Evolutionary conservation across 2,888 invertebrate species (phyloP), one percentile per base, ranked within the genome.

Genomic region (Mythimna loreyi): DNA sequence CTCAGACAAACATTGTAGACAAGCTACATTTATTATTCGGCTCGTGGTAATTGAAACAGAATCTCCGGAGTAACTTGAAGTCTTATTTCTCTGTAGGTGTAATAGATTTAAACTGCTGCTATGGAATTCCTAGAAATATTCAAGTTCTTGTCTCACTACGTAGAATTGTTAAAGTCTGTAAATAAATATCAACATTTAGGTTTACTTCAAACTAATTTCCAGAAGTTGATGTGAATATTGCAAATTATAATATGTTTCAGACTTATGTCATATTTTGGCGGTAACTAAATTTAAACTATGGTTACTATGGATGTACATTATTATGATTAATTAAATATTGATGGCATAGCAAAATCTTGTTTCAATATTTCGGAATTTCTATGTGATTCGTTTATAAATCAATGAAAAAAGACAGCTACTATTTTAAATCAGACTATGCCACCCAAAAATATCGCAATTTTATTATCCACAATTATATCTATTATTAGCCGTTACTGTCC

Each of bases 1-100:
- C 16, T 11, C 40, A 59, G 36, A 25, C 5, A 30, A 55, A n/a
- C 16, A 58, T 62, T 25, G 9, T 21, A 71, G 45, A 61, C 33
- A 52, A 49, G 30, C 9, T n/a, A 30, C 40, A 64, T 72, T 56
- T 67, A 67, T 67, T 61, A 53, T 79, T 68, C 33, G 60, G 59
- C 3, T 47, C 45, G 58, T 52, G 33, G 63, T 67, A 63, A 73
- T 73, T 78, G 50, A 67, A 78, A 73, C 43, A 36, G 50, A 67
- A 67, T 25, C n/a, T n/a, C 56, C 55, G 30, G 11, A 45, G 50
- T 78, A 60, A 60, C 43, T 66, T 62, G 33, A 55, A 36, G 45
- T 36, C 47, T 60, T 30, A 53, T 53, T 57, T 53, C 56, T 53
- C 56, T 47, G 43, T 36, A 36, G 8, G 16, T 28, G 9, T 33